Conservation (phyloP, 1,140 invertebrate species). For the Drosophila suzukii region DNA sequence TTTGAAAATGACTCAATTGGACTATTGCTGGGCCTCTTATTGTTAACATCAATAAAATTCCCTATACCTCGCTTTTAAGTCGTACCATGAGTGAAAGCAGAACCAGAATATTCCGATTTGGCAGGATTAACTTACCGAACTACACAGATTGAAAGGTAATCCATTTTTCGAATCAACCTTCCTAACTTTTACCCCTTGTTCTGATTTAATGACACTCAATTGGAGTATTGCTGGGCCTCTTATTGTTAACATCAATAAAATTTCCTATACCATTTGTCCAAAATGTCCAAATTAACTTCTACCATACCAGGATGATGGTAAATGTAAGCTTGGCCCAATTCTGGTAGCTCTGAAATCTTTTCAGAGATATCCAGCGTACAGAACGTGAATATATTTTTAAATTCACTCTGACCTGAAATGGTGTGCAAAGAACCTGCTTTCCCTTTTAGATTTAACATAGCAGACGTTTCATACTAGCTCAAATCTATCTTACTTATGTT, state of each 20-base stretch:
- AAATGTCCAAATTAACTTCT: conserved; percentile 11
- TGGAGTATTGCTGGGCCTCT: conserved; percentile 3
- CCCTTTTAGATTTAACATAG: not conserved
- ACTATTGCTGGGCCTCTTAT: conserved; percentile 12
- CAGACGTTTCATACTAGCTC: not conserved
- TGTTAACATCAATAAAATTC: conserved; percentile 12
- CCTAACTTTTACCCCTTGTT: not conserved
- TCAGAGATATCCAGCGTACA: not conserved
- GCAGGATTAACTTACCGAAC: conserved; percentile 4
- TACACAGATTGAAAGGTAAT: conserved; percentile 5
- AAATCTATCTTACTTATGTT: not conserved
- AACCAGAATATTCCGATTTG: not conserved
- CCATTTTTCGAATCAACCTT: conserved; percentile 10
- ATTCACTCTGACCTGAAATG: not conserved
- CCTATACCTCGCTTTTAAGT: not conserved
- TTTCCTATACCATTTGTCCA: conserved; percentile 11
- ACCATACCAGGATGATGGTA: not conserved
- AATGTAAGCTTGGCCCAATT: not conserved
- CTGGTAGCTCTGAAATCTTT: not conserved
- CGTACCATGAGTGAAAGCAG: not conserved
- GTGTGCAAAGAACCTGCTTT: not conserved
- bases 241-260: conserved; percentile 15
- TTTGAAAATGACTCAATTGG: not conserved
- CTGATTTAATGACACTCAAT: not conserved
- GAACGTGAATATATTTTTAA: not conserved